Percentiles rank a stretch among this genome's conserved stretches.
Conservation (phyloP, 2,113 vertebrate genomes). For the Sander vitreus region DNA sequence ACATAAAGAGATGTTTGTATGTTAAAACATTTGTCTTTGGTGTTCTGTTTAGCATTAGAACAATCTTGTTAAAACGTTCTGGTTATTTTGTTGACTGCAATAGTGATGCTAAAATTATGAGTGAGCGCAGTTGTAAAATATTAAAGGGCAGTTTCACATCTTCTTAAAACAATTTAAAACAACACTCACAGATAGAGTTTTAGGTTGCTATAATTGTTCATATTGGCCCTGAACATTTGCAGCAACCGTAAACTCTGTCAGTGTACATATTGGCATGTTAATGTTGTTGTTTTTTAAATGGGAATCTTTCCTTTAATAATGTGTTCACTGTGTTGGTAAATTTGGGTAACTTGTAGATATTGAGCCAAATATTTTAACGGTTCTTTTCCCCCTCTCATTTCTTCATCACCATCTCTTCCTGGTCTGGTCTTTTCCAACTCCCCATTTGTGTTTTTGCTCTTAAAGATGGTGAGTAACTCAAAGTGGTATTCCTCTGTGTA, state of each 20-base stretch:
- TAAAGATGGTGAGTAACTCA: conserved; percentile 71
- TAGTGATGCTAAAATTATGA: not conserved
- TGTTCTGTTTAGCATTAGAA: not conserved
- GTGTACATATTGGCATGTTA: not conserved
- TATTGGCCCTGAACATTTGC: not conserved
- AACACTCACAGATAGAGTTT: not conserved
- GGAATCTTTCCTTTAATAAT: not conserved
- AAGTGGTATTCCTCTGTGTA: not conserved
- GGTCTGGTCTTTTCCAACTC: conserved; percentile 42
- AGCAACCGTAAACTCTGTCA: not conserved
- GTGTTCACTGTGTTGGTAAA: not conserved
- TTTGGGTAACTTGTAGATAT: not conserved
- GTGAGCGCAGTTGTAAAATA: not conserved
- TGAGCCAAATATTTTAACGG: conserved; percentile 40
- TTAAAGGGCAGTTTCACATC: not conserved
- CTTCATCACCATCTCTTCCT: conserved; percentile 35
- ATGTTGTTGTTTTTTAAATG: not conserved
- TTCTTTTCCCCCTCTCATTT: conserved; percentile 41
- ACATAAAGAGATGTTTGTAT: not conserved
- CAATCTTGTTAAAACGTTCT: not conserved
- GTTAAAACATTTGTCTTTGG: not conserved
- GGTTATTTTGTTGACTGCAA: not conserved
- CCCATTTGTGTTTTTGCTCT: conserved; percentile 48
- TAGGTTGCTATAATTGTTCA: not conserved
- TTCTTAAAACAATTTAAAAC: not conserved